phyloP scores from a whole-genome alignment of 2,888 invertebrate species.

The Rhimphoctona megacephalus region DNA sequence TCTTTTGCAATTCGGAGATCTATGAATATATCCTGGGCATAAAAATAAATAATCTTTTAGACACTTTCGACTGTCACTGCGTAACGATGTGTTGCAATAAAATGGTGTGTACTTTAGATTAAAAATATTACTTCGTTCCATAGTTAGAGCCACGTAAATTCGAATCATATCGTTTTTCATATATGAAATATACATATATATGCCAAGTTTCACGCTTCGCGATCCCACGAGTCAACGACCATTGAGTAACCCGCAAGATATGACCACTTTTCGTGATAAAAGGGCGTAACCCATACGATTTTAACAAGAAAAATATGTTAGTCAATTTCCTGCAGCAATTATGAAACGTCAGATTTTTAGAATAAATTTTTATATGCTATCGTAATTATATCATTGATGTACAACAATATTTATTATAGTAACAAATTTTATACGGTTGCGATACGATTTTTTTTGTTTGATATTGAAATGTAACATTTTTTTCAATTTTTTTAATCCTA shows the following conservation, averaged over 20 bases:
- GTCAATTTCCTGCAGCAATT: neutral
- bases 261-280: neutral
- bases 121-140: neutral
- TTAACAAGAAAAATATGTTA: neutral
- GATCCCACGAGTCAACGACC: conserved; percentile 10
- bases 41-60: neutral
- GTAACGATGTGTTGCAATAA: neutral
- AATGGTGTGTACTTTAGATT: neutral
- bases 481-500: no score
- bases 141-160: neutral
- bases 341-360: neutral
- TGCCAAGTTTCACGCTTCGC: neutral
- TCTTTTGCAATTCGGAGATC: neutral
- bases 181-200: neutral
- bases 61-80: neutral
- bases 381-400: neutral
- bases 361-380: neutral
- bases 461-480: no score
- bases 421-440: neutral
- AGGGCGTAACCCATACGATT: neutral
- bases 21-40: neutral
- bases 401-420: neutral
- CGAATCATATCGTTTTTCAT: neutral
- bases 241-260: conserved; percentile 15
- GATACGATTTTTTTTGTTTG: no score